A percentile compares a stretch with the other conserved stretches of the same genome.
Conservation (phyloP, 92 coral and sea anemone genomes). For the Palythoa grandiflora region DNA sequence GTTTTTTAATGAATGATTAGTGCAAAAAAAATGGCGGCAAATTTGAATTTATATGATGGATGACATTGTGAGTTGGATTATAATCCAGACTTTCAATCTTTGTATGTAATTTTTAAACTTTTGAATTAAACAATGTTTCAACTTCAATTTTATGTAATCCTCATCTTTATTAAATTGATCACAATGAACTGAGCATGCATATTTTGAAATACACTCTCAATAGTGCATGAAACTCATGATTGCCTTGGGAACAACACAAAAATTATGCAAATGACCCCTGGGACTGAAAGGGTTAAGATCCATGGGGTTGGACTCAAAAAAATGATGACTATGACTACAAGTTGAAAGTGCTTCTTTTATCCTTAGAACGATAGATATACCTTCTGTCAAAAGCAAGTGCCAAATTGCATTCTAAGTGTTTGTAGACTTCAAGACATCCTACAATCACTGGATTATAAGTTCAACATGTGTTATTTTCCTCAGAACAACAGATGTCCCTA, state of each 20-base stretch:
- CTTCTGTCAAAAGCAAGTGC: too few species aligned
- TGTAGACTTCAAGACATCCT: too few species aligned
- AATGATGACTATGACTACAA: too few species aligned
- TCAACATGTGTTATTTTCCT: too few species aligned
- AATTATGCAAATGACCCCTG: not conserved
- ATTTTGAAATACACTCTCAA: conserved; percentile 5
- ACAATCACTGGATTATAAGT: too few species aligned
- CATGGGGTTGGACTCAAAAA: too few species aligned
- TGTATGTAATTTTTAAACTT: conserved; percentile 11
- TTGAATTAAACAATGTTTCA: conserved; percentile 1
- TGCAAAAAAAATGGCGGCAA: conserved; percentile 1
- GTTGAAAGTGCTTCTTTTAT: too few species aligned
- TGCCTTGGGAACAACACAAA: not conserved
- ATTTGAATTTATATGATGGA: conserved; percentile 9
- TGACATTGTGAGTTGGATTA: conserved; percentile 11
- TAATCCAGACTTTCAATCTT: conserved; percentile 17
- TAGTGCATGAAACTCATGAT: conserved; percentile 7
- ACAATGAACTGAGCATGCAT: conserved; percentile 19
- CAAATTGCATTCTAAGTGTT: too few species aligned
- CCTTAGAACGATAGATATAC: too few species aligned
- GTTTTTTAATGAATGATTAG: not conserved
- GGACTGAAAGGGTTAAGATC: not conserved
- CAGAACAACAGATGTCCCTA: too few species aligned
- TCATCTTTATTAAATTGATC: conserved; percentile 1
- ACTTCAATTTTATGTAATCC: conserved; percentile 11